Percentiles rank a stretch among this genome's conserved stretches.
phyloP scores from a whole-genome alignment of 1,140 invertebrate species.

The Heliothis virescens region DNA sequence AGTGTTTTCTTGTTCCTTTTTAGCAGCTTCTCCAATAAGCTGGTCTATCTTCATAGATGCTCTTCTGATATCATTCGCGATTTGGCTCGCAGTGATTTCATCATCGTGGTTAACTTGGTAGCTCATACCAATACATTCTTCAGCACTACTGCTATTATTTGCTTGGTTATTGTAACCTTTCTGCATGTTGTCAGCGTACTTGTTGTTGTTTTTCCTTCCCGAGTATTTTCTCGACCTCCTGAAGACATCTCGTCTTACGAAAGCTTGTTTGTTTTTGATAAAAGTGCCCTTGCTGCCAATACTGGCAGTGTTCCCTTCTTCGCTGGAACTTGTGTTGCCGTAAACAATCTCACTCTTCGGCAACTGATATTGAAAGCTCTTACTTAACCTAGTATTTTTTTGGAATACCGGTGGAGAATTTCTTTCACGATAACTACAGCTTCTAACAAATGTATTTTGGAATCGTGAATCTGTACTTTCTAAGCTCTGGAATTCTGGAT shows the following conservation, averaged over 20 bases:
- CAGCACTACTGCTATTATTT: conserved; percentile 84
- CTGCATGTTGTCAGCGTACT: conserved; percentile 84
- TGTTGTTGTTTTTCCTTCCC: conserved; percentile 85
- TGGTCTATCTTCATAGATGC: conserved; percentile 87
- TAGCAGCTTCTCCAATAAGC: conserved; percentile 86
- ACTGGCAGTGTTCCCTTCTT: conserved; percentile 81
- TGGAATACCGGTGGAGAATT: conserved; percentile 85
- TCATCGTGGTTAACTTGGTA: conserved; percentile 86
- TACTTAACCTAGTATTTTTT: conserved; percentile 85
- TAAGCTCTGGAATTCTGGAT: conserved; percentile 86
- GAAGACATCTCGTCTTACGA: conserved; percentile 83
- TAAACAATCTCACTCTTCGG: conserved; percentile 84
- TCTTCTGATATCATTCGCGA: conserved; percentile 86
- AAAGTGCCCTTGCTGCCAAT: conserved; percentile 85
- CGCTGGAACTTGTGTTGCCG: conserved; percentile 84
- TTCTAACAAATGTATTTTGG: conserved; percentile 85
- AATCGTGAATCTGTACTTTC: conserved; percentile 86
- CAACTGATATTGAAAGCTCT: conserved; percentile 85
- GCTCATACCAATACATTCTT: conserved; percentile 83
- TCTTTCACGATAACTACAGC: conserved; percentile 87
- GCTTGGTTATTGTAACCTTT: conserved; percentile 76
- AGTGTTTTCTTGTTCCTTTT: conserved; percentile 84
- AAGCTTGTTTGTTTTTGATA: conserved; percentile 88
- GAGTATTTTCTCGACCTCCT: conserved; percentile 86
- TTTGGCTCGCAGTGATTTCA: conserved; percentile 86